Base-by-base conservation (phyloP, 2,113 vertebrate species). In the Procapra przewalskii region DNA sequence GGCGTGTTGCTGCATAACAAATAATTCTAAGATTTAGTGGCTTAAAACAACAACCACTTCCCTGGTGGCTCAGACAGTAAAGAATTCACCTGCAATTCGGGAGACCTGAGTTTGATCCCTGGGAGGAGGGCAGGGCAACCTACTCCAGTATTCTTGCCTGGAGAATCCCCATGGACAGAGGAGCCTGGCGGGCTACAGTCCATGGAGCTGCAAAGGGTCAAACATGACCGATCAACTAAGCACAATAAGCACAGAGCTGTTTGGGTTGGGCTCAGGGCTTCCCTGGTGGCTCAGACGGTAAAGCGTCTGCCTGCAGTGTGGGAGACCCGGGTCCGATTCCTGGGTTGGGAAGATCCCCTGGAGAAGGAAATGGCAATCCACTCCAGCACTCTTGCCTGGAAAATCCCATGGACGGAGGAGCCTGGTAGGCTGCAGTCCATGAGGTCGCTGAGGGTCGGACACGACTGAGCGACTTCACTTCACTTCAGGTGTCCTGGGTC, bases 161-260 rank as follows among this genome's bases (percentile, higher is more conserved):
- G 10, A 71, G 67, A 71, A 40, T 40, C 10, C 67, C 67, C 67
- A 71, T 23, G 19, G n/a, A 40, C 19, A 71, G 67, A 71, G n/a
- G n/a, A 71, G 19, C n/a, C n/a, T 40, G n/a, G n/a, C 0, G 0
- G 19, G 67, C 67, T 71, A 3, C 67, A 40, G n/a, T 23, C n/a
- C 67, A 23, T 71, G 67, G n/a, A 40, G n/a, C 40, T 11, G 3
- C 19, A 71, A 36, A 36, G 67, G n/a, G 67, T 40, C 67, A 71
- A 3, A 71, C 67, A 23, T 12, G 67, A 71, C n/a, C 36, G 10
- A 71, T 36, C 10, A 0, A 23, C 67, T 40, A 71, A 71, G n/a
- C 19, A 12, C 67, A 23, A 40, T 23, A 40, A 40, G 67, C 19
- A 40, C n/a, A 71, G 67, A 5, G 1, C 10, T 40, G 67, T 71